Evolutionary conservation across 2,888 invertebrate genomes (phyloP), one percentile per base, ranked within the genome.

Genomic region (Drosophila yooni): DNA sequence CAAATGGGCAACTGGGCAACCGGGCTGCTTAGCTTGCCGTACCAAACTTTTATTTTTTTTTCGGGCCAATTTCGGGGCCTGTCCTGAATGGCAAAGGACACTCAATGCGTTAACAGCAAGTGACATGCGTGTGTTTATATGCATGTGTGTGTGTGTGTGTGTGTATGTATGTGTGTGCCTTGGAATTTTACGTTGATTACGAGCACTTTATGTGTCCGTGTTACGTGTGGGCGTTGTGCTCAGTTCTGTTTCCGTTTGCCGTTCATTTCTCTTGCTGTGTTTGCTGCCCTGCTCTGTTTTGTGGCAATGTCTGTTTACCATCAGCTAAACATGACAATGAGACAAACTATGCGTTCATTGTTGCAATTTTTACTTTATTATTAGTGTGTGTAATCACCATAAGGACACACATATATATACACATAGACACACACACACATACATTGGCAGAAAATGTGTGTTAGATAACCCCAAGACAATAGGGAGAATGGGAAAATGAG

Each of bases 161-260:
- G 40, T 64, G 48, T 58, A 73, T 54, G 56, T 63, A 63, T 63
- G 63, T 76, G 74, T 78, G 81, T 71, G 79, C 53, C 66, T 64
- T 82, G 83, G 81, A 88, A 83, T 88, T 84, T 85, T 81, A 88
- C 83, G 84, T 85, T 89, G 84, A 85, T 89, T 89, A 85, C 84
- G 77, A 89, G 90, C 86, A 89, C 83, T 84, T 84, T 84, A 88
- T 89, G 84, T 70, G 74, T 71, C 69, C 74, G 71, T 88, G 88
- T 70, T 88, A 84, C 85, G 89, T 84, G 89, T 85, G 88, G 83
- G 84, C 80, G 82, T 70, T 62, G 21, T 40, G 31, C 46, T 50
- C 40, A 38, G 50, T 48, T 40, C 53, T 57, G 51, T 33, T 43
- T 46, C 57, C n/a, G 38, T 48, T 57, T 53, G 10, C 31, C 57